Evolutionary conservation across 2,797 vertebrate genomes (phyloP), one percentile per base, ranked within the genome.

Genomic region (Mus minutoides): DNA sequence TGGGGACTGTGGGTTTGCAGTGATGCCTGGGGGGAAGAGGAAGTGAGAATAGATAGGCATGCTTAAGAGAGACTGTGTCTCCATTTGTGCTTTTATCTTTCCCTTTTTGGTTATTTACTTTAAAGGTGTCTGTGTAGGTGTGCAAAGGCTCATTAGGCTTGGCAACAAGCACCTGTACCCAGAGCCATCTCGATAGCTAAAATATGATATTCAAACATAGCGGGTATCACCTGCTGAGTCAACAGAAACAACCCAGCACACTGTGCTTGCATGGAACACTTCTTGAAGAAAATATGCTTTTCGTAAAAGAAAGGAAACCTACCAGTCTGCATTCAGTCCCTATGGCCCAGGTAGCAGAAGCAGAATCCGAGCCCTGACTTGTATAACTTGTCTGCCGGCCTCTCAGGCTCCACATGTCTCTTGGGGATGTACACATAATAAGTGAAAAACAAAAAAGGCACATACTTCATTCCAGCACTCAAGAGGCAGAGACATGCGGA

Each of bases 201-300:
- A n/a, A 3, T 0, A 31, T 69, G 78, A 56, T 60, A 91, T 58
- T 71, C 56, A 2, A 2, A 46, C 2, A 21, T 0, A 12, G 5
- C 26, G 2, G 19, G 4, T 26, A 3, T 69, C 31, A 10, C 46
- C 43, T 43, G 37, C 67, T 62, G 22, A 26, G 78, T 91, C 54
- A 40, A 0, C 54, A n/a, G 0, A 29, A 56, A 83, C 37, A 43
- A 11, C 62, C 58, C n/a, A 6, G 52, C 17, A 0, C 24, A 6
- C 34, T 73, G 82, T 21, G 62, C 58, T 37, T 58, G 26, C 14
- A 26, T 24, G 34, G 75, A 56, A 34, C 73, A 21, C 88, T 91
- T 46, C 2, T 52, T 11, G 49, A 80, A 92, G 64, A 83, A 37
- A 77, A 71, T 26, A 46, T 31, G 52, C 26, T 49, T 37, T 69